phyloP scores from a whole-genome alignment of 2,113 vertebrate genomes.

The Prunella himalayana region DNA sequence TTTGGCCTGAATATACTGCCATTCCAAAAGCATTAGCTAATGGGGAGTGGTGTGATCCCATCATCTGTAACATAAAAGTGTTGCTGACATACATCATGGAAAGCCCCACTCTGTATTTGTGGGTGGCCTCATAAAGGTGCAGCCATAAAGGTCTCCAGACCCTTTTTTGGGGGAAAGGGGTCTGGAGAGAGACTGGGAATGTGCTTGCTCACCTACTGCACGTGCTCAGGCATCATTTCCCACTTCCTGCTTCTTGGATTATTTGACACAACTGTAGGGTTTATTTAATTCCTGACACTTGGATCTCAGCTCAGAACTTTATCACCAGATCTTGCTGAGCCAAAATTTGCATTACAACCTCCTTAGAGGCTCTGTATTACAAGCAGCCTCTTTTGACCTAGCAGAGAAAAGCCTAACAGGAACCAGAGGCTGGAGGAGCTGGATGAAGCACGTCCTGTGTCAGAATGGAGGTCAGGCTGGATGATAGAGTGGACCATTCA shows the following conservation, averaged over 20 bases:
- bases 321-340: neutral
- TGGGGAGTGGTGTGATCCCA: neutral
- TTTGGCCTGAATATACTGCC: neutral
- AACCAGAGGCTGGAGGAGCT: neutral
- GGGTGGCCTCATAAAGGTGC: neutral
- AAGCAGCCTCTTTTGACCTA: neutral
- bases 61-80: neutral
- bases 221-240: neutral
- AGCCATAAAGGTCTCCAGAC: no score
- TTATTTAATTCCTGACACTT: neutral
- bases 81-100: neutral
- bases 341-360: neutral
- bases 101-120: neutral
- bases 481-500: constrained; percentile 39
- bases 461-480: constrained; percentile 22
- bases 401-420: neutral
- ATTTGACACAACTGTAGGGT: neutral
- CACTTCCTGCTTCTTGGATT: neutral
- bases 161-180: neutral
- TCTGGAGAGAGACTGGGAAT: neutral
- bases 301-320: neutral
- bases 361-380: neutral
- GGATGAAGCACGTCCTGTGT: neutral
- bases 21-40: neutral
- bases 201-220: neutral